Evolutionary conservation across 2,797 vertebrate species (phyloP).

Genomic region (Rhodeus uyekii): DNA sequence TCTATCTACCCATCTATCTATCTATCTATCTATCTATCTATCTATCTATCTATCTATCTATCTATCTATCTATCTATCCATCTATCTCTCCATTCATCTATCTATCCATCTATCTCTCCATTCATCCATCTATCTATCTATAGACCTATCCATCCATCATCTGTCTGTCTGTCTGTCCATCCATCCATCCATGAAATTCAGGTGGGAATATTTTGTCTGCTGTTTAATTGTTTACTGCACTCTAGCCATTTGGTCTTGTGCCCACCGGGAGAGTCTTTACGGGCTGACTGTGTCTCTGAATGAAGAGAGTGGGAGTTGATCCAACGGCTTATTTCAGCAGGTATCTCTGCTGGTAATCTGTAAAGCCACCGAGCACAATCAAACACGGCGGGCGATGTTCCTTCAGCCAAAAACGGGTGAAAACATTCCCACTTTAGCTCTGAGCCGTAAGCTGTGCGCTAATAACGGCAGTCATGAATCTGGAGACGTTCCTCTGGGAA

Average conservation of each 20-base stretch:
- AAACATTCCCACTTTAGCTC: constrained; percentile 4
- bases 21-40: accelerated
- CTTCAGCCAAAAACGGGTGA: not conserved
- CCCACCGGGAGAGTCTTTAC: not conserved
- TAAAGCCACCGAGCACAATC: not conserved
- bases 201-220: not conserved
- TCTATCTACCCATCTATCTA: accelerated
- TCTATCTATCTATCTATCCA: accelerated
- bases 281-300: constrained; percentile 2
- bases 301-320: not conserved
- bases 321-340: not conserved
- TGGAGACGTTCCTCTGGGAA: not conserved
- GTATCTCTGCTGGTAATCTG: not conserved
- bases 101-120: not conserved
- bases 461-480: not conserved
- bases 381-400: not conserved
- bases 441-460: not conserved
- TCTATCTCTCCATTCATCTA: not conserved
- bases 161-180: not conserved
- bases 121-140: not conserved
- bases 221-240: not conserved
- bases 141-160: not conserved
- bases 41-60: accelerated
- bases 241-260: not conserved
- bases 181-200: not conserved